Percentiles rank a stretch among this genome's conserved stretches.
Evolutionary conservation across 2,797 vertebrate genomes (phyloP).

Genomic region (Pelobates cultripes): DNA sequence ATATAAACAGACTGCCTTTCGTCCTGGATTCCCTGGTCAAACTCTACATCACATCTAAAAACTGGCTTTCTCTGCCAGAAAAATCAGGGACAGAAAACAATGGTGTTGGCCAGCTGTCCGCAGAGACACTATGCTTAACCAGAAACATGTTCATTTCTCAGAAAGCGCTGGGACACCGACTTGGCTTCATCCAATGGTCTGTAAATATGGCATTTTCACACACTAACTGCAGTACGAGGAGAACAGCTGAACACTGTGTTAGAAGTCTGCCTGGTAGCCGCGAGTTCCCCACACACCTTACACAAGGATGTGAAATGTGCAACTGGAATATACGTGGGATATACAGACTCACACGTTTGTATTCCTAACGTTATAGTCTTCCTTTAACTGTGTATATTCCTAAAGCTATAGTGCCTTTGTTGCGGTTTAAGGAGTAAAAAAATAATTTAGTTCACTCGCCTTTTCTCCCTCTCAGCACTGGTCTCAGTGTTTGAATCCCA

Average conservation of each 20-base stretch:
- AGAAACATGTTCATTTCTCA: constrained; percentile 57
- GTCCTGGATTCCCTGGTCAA: neutral
- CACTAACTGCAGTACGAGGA: constrained; percentile 59
- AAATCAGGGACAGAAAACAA: constrained; percentile 38
- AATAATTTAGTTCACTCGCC: too few species aligned
- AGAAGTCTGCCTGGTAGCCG: neutral
- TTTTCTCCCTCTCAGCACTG: too few species aligned
- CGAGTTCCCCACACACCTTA: too few species aligned
- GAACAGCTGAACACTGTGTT: constrained; percentile 55
- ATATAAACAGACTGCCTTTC: neutral
- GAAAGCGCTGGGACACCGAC: constrained; percentile 57
- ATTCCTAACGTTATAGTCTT: too few species aligned
- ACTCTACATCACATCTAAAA: constrained; percentile 1
- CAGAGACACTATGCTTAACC: constrained; percentile 45
- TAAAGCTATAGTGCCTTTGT: too few species aligned
- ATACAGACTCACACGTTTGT: too few species aligned
- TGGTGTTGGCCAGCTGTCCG: constrained; percentile 47
- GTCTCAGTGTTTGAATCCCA: too few species aligned
- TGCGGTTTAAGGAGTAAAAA: too few species aligned
- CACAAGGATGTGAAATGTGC: too few species aligned
- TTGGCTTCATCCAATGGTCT: constrained; percentile 39
- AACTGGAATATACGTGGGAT: too few species aligned
- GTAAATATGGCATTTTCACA: constrained; percentile 51
- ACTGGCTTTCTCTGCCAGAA: neutral
- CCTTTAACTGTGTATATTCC: too few species aligned